phyloP scores from a whole-genome alignment of 1,140 invertebrate genomes.

The Zaprionus ornatus region DNA sequence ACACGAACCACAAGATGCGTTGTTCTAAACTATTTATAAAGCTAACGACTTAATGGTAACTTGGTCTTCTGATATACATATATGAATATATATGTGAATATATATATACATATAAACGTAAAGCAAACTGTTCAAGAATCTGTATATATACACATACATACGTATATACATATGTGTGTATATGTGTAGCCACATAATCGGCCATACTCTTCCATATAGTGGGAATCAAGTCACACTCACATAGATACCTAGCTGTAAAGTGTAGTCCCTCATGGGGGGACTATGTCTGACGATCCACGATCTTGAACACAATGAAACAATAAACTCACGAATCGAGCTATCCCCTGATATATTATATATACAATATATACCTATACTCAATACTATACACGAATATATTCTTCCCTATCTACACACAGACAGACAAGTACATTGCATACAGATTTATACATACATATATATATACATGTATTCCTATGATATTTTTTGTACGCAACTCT shows the following conservation, averaged over 20 bases:
- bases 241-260: slow-evolving; percentile 29
- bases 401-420: slow-evolving; percentile 33
- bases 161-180: not conserved
- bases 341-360: slow-evolving; percentile 1
- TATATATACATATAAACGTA: slow-evolving; percentile 5
- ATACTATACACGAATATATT: slow-evolving; percentile 30
- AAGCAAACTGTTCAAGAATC: slow-evolving; percentile 51
- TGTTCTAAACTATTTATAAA: slow-evolving; percentile 66
- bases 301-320: slow-evolving; percentile 22
- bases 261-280: not conserved
- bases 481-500: slow-evolving; percentile 47
- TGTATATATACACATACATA: slow-evolving; percentile 39
- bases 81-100: slow-evolving; percentile 27
- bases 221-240: slow-evolving; percentile 35
- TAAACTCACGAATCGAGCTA: slow-evolving; percentile 23
- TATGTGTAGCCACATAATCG: slow-evolving; percentile 9
- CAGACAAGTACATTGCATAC: slow-evolving; percentile 19
- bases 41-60: slow-evolving; percentile 78
- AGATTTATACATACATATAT: slow-evolving; percentile 61
- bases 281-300: slow-evolving; percentile 13
- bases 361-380: slow-evolving; percentile 9
- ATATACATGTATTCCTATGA: slow-evolving; percentile 70
- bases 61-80: slow-evolving; percentile 70
- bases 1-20: slow-evolving; percentile 50
- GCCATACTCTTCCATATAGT: slow-evolving; percentile 32